phyloP scores from a whole-genome alignment of 2,113 vertebrate genomes.

The Psophia crepitans region DNA sequence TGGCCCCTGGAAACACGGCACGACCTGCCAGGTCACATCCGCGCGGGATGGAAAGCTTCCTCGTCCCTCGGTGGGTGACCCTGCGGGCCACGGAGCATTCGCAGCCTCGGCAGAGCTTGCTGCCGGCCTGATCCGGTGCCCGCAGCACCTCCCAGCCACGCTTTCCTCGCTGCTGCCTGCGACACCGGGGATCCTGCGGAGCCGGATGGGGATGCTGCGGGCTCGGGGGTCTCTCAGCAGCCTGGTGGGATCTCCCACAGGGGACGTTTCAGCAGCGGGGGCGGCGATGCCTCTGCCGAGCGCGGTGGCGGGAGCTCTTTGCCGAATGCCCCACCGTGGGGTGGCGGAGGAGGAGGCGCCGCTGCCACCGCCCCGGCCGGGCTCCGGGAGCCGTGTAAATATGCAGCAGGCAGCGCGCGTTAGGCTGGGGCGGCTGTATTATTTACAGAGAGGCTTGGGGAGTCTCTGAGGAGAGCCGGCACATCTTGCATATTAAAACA shows the following conservation, averaged over 20 bases:
- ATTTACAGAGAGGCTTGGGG: conserved; percentile 29
- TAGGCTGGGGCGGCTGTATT: background rate
- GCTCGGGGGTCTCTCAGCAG: too few relatives aligned
- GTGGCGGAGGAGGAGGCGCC: background rate
- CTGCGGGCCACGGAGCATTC: accelerated
- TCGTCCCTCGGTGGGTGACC: background rate
- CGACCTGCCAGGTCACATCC: background rate
- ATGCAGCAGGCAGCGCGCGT: background rate
- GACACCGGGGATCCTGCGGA: accelerated
- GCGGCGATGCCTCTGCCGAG: accelerated
- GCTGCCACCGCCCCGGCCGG: background rate
- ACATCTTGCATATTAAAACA: conserved; percentile 38
- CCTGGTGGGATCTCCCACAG: accelerated
- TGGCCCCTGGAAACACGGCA: background rate
- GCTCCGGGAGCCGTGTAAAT: background rate
- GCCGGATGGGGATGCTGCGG: accelerated
- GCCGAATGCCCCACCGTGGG: accelerated
- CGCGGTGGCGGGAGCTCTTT: background rate
- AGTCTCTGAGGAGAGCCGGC: background rate
- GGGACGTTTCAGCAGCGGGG: too few relatives aligned
- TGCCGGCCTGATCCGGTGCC: background rate
- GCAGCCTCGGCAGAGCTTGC: background rate
- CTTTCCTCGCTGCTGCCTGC: background rate
- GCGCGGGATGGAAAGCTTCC: accelerated
- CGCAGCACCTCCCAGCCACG: accelerated